These are phyloP conservation scores for Diorhabda sublineata DNA, from an alignment of 1,140 invertebrate genomes.

Conservation along the genomic window DNA sequence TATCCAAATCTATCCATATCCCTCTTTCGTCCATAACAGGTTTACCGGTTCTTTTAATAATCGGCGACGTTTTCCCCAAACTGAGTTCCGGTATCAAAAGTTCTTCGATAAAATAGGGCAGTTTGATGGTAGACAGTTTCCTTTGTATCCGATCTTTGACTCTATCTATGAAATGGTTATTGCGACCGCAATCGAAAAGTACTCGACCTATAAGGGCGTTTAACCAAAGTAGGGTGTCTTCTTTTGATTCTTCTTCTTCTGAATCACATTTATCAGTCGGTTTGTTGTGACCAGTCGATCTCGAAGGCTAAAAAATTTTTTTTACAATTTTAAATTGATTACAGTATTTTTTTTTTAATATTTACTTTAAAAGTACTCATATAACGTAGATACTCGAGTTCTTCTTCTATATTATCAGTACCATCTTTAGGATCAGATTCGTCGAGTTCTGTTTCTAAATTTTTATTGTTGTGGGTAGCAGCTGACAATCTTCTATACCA, in stretches of 20 bases:
- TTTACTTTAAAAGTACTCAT: conserved; percentile 35
- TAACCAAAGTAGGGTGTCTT: conserved; percentile 23
- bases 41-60: conserved; percentile 68
- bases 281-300: conserved; percentile 4
- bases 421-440: conserved; percentile 5
- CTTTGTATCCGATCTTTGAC: conserved; percentile 76
- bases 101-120: conserved; percentile 87
- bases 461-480: conserved; percentile 27
- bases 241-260: conserved; percentile 17
- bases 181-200: conserved; percentile 72
- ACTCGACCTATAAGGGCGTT: conserved; percentile 57
- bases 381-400: conserved; percentile 33
- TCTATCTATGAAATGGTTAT: conserved; percentile 54
- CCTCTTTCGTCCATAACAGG: conserved; percentile 81
- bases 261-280: conserved; percentile 13
- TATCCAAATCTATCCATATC: conserved; percentile 88
- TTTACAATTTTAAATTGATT: not conserved
- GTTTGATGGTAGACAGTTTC: conserved; percentile 80
- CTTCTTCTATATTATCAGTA: conserved; percentile 11
- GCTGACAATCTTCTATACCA: conserved; percentile 58
- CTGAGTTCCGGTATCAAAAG: conserved; percentile 72
- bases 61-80: conserved; percentile 69
- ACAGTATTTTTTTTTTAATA: not conserved
- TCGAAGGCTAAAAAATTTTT: conserved; percentile 18
- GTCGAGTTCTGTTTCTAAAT: not conserved